A percentile compares a stretch with the other conserved stretches of the same genome.
These are phyloP conservation scores for Patella depressa DNA, from an alignment of 2,888 invertebrate genomes.

Conservation along the genomic window DNA sequence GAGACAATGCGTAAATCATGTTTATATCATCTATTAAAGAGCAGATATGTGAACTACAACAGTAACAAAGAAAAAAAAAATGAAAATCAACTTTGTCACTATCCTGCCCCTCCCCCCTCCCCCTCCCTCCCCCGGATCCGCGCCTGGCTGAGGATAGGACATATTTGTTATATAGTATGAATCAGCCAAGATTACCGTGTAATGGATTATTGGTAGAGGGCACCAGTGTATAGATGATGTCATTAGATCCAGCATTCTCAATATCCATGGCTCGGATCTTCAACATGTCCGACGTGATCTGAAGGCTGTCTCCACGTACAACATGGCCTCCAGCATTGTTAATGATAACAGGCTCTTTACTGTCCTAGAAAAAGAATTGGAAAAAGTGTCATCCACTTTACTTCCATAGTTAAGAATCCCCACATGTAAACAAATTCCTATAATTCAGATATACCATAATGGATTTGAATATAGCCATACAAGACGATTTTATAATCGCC, in stretches of 20 bases:
- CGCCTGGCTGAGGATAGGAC: no score
- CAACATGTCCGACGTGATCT: constrained; percentile 47
- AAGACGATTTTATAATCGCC: no score
- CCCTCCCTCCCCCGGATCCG: no score
- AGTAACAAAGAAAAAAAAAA: no score
- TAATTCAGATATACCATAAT: no score
- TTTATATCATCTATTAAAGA: no score
- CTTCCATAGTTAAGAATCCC: not conserved
- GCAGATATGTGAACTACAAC: no score
- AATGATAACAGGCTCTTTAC: constrained; percentile 51
- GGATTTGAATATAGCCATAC: no score
- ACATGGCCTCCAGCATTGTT: constrained; percentile 56
- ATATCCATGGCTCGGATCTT: constrained; percentile 46
- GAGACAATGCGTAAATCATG: no score
- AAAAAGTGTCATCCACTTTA: not conserved
- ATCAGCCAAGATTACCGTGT: constrained; percentile 45
- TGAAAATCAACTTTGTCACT: no score
- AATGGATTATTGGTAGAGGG: constrained; percentile 59
- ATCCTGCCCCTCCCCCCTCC: no score
- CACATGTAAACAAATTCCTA: not conserved
- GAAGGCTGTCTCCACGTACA: constrained; percentile 27
- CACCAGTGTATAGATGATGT: constrained; percentile 56
- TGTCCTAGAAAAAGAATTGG: constrained; percentile 46
- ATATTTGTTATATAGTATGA: no score
- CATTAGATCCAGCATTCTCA: constrained; percentile 39